Evolutionary conservation across 2,113 vertebrate species (phyloP), one percentile per base, ranked within the genome.

Genomic region (Seriola aureovittata): DNA sequence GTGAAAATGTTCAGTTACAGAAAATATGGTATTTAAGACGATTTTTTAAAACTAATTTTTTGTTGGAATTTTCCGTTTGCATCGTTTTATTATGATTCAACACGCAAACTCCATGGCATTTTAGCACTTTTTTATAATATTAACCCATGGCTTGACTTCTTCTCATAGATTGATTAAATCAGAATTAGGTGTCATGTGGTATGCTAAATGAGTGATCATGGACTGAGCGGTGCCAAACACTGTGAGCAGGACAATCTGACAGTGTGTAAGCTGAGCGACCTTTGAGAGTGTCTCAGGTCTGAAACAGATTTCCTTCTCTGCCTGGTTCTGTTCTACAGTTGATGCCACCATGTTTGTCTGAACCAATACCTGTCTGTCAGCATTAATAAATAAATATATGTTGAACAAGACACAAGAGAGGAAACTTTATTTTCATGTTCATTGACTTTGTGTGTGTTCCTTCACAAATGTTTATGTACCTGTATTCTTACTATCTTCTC

Each of bases 341-440:
- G 79, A 80, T 71, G 85, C 73, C 88, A 69, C 84, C 81, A 69
- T 78, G 75, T 91, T 83, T 80, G 90, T 92, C 80, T 86, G 76
- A 90, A 87, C 55, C 84, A 58, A 57, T 78, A 65, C 63, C 72
- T 79, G 86, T 88, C 81, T 90, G 86, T 93, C 86, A 86, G 88
- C 79, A 84, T 92, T 84, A 84, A 80, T 71, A 71, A 93, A 92
- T 84, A 80, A 88, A 88, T 58, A 68, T 25, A 89, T 75, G 80
- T 81, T 54, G 55, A 83, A 83, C 71, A 34, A 82, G 10, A 57
- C 67, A 50, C 21, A 34, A 12, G 13, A 44, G 11, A 16, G 25
- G 14, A n/a, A 2, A 9, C 11, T 5, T 23, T 19, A 44, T 23
- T 74, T 8, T 14, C 13, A 12, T 81, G 42, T 58, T 63, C 5